Base-by-base conservation (phyloP, 2,113 vertebrate species). In the Isichthys henryi region DNA sequence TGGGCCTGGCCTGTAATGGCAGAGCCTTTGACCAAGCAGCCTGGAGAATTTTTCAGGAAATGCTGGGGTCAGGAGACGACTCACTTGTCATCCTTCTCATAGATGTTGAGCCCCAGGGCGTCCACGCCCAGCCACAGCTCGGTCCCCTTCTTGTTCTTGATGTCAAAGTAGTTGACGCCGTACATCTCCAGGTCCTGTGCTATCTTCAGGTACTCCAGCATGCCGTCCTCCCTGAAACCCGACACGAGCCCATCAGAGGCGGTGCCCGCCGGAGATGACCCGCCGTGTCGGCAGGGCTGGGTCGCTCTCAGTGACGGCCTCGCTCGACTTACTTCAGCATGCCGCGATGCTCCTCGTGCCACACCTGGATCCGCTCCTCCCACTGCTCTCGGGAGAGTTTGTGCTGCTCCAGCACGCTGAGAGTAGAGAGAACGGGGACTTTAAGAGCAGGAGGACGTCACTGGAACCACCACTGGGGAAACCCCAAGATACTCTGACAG, bases 181-280 rank as follows among this genome's bases (percentile, higher is more conserved):
- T 99, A 99, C 98, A 99, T 99, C 90, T 99, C 98, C 93, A 99
- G 94, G 92, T 99, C 98, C 93, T 99, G 98, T 35, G 97, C 97
- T 13, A 99, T 99, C 96, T 99, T 99, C 94, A 99, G 94, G 91
- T 99, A 99, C 92, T 99, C 98, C 92, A 99, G 74, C 96, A 99
- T 99, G 2, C 97, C 97, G 2, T 94, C 97, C 92, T 99, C 98
- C 91, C 98, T 99, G 86, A 2, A 66, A 6, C 3, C 87, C 86
- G 3, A 39, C 10, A 80, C 17, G 9, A 62, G 56, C 11, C 46
- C 53, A 3, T 83, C 11, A 89, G 31, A 50, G 9, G 17, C 2
- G 48, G 5, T 17, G 0, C 39, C 17, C 23, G 35, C 4, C 10
- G 5, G 15, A 3, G 77, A 4, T 4, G 10, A 70, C 39, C 45